A percentile compares a stretch with the other conserved stretches of the same genome.
phyloP scores from a whole-genome alignment of 2,797 vertebrate species.

The Iguana delicatissima region DNA sequence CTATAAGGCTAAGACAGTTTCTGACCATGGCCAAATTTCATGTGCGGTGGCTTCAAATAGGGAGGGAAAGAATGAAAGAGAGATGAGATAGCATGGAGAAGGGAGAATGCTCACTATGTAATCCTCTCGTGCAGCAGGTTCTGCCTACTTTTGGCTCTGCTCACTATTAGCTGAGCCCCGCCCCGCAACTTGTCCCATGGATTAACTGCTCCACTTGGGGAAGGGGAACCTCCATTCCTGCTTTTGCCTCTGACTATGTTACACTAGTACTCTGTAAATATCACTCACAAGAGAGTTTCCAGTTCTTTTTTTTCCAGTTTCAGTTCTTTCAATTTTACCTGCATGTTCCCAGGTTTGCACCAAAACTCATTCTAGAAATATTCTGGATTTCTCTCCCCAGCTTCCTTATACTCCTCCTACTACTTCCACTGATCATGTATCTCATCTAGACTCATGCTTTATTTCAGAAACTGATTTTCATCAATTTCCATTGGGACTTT shows the following conservation, averaged over 20 bases:
- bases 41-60: not conserved
- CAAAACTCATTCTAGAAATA: no score
- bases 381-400: no score
- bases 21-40: not conserved
- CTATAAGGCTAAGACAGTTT: not conserved
- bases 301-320: not conserved
- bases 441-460: no score
- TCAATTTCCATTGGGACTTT: no score
- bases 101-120: not conserved
- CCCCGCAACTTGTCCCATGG: not conserved
- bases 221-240: no score
- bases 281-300: no score
- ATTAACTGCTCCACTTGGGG: not conserved
- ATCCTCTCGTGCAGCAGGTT: not conserved
- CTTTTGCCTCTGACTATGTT: not conserved
- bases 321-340: not conserved
- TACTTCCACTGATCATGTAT: not conserved
- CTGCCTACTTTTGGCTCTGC: not conserved
- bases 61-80: not conserved
- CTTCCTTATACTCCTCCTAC: no score
- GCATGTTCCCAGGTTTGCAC: not conserved
- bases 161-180: not conserved
- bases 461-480: no score
- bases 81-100: not conserved
- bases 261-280: no score